Percentiles rank a stretch among this genome's conserved stretches.
Evolutionary conservation across 2,888 invertebrate species (phyloP).

Genomic region (Tachystola acroxantha): DNA sequence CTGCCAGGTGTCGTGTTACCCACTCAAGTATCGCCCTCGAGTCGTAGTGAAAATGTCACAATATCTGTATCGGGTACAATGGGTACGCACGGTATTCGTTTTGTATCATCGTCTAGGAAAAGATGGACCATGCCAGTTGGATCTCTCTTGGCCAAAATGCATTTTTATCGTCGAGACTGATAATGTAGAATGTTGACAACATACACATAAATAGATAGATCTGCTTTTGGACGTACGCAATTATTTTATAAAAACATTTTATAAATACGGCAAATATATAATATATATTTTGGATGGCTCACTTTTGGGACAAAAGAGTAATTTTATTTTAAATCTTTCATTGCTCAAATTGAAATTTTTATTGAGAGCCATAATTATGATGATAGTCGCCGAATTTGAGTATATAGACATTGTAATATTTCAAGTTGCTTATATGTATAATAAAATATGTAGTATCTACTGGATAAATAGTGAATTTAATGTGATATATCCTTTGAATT

Average conservation of each 20-base stretch:
- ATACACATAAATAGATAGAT: slow-evolving; percentile 64
- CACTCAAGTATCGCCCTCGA: not conserved
- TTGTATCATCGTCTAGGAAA: slow-evolving; percentile 32
- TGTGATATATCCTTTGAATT: slow-evolving; percentile 64
- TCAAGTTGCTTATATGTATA: slow-evolving; percentile 58
- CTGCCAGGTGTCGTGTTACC: not conserved
- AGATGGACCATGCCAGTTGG: slow-evolving; percentile 52
- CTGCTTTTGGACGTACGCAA: slow-evolving; percentile 64
- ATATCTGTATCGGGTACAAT: slow-evolving; percentile 58
- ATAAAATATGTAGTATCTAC: slow-evolving; percentile 42
- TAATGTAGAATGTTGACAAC: slow-evolving; percentile 67
- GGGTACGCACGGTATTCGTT: slow-evolving; percentile 44
- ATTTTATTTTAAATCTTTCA: slow-evolving; percentile 59
- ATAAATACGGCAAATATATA: slow-evolving; percentile 55
- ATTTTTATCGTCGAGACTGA: slow-evolving; percentile 75
- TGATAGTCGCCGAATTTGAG: slow-evolving; percentile 53
- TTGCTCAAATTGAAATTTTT: slow-evolving; percentile 73
- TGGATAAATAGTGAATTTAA: slow-evolving; percentile 58
- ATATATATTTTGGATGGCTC: slow-evolving; percentile 74
- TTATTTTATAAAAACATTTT: slow-evolving; percentile 64
- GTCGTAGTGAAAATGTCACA: slow-evolving; percentile 24
- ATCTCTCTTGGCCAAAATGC: slow-evolving; percentile 75
- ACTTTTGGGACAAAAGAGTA: slow-evolving; percentile 46
- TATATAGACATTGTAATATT: slow-evolving; percentile 53
- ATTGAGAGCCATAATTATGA: slow-evolving; percentile 60